Base-by-base conservation (phyloP, 2,888 invertebrate species). In the Antheraea assamensis region DNA sequence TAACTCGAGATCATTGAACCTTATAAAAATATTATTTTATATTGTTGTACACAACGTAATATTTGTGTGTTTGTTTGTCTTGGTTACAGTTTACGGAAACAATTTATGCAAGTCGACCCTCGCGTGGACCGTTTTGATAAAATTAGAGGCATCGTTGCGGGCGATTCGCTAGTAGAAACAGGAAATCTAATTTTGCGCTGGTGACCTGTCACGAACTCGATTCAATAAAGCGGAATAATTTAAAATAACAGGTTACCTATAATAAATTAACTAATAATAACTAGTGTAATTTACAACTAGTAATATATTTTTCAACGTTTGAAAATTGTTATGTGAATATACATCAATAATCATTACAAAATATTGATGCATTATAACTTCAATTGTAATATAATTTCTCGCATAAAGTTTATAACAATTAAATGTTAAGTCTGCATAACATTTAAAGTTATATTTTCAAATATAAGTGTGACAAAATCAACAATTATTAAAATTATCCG, bases 401-500 rank as follows among this genome's bases (percentile, higher is more conserved):
- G 47, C 47, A 15, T 47, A 10, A 47, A 3, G 24, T 58, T n/a
- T 58, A n/a, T n/a, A n/a, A n/a, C n/a, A n/a, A n/a, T n/a, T n/a
- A n/a, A n/a, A n/a, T n/a, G n/a, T n/a, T n/a, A n/a, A n/a, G n/a
- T n/a, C n/a, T 52, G 21, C 19, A 21, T 7, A 52, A 21, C 21
- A 52, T 52, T 5, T 58, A 13, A 24, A 24, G 13, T 24, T 58
- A 24, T 58, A 58, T 58, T n/a, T 58, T 24, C 24, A 58, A 58
- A 52, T 58, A 58, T n/a, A 24, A 24, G 17, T 31, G 30, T 66
- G 79, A 82, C 77, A 80, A 84, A 86, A 86, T 88, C 90, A 55
- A 55, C 70, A 89, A 92, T 92, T 91, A 92, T 90, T 88, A 90
- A 90, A 92, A 91, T 88, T 89, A 87, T 86, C 85, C 42, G 2